phyloP scores from a whole-genome alignment of 2,888 invertebrate species.

The Bedellia somnulentella region DNA sequence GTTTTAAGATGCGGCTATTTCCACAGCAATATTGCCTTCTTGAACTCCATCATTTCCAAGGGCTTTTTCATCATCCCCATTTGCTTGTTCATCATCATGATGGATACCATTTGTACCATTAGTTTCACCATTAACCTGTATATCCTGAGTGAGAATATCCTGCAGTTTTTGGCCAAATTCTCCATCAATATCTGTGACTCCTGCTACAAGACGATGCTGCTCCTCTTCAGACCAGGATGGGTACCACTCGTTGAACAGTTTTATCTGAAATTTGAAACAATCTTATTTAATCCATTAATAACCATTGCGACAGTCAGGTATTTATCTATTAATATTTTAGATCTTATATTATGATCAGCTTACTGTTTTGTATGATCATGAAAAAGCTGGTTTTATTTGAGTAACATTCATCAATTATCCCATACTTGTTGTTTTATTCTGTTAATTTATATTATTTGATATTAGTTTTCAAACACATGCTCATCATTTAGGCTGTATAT shows the following conservation, averaged over 20 bases:
- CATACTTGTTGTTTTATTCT: too few relatives aligned
- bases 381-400: too few relatives aligned
- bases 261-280: slow-evolving; percentile 58
- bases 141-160: slow-evolving; percentile 35
- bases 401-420: too few relatives aligned
- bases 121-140: slow-evolving; percentile 38
- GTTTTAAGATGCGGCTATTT: slow-evolving; percentile 45
- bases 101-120: slow-evolving; percentile 30
- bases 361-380: too few relatives aligned
- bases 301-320: background rate
- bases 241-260: slow-evolving; percentile 84
- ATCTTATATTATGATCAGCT: background rate
- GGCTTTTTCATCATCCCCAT: slow-evolving; percentile 13
- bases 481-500: too few relatives aligned
- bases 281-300: background rate
- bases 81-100: slow-evolving; percentile 13
- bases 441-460: too few relatives aligned
- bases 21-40: slow-evolving; percentile 32
- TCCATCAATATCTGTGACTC: slow-evolving; percentile 71
- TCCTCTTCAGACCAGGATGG: slow-evolving; percentile 76
- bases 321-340: background rate
- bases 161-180: slow-evolving; percentile 73
- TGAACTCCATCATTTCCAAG: slow-evolving; percentile 11
- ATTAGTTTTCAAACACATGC: too few relatives aligned
- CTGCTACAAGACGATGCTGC: slow-evolving; percentile 68